Percentiles rank a stretch among this genome's conserved stretches.
These are phyloP conservation scores for Peromyscus aztecus DNA, from an alignment of 2,797 vertebrate genomes.

Conservation along the genomic window DNA sequence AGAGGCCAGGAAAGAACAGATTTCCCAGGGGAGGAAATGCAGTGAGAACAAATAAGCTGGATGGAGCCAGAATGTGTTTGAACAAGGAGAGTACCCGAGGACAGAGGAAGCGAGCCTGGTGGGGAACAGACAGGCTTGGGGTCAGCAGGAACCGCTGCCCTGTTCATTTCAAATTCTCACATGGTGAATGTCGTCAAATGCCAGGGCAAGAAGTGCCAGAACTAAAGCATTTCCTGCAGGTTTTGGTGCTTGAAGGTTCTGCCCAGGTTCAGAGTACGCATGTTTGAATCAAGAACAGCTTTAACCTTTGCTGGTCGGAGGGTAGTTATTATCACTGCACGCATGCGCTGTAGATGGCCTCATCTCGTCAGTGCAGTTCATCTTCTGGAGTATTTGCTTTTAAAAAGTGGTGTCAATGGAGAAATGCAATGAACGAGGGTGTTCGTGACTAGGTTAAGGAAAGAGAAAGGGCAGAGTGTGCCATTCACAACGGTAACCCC, in stretches of 20 bases:
- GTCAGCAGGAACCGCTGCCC: neutral
- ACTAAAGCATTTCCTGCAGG: constrained; percentile 18
- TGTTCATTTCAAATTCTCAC: constrained; percentile 52
- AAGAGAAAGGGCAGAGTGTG: neutral
- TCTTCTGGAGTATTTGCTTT: neutral
- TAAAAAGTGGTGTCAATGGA: neutral
- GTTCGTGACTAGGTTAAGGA: neutral
- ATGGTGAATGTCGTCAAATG: neutral
- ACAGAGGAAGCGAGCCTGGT: constrained; percentile 35
- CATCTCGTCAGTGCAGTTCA: neutral
- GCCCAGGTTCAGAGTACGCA: neutral
- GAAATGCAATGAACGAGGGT: neutral
- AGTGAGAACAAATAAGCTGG: constrained; percentile 72
- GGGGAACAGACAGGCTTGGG: constrained; percentile 33
- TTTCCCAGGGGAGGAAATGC: constrained; percentile 78
- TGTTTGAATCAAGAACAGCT: constrained; percentile 8
- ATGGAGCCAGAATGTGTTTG: constrained; percentile 74
- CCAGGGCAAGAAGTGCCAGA: neutral
- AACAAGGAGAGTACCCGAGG: constrained; percentile 62
- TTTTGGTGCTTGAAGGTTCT: constrained; percentile 19
- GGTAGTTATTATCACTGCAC: neutral
- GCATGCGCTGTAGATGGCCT: neutral
- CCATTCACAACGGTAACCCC: neutral
- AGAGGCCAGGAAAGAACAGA: constrained; percentile 78
- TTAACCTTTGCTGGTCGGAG: neutral